phyloP scores from a whole-genome alignment of 1,140 invertebrate species.

The Camponotus floridanus region DNA sequence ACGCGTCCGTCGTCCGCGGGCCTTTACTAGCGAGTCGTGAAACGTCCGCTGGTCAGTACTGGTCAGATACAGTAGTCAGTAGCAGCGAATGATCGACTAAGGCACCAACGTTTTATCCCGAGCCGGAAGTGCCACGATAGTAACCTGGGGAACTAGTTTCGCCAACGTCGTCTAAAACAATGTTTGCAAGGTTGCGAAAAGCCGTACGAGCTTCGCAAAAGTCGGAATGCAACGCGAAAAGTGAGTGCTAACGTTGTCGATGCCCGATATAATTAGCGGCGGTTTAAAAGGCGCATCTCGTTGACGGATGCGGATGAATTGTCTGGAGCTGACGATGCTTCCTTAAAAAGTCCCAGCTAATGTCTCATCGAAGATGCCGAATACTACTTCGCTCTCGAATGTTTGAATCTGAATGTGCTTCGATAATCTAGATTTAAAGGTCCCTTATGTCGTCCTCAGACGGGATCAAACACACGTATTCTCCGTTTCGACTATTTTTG shows the following conservation, averaged over 20 bases:
- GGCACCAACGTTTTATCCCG: not conserved
- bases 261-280: not conserved
- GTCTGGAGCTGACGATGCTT: not conserved
- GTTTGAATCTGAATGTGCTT: too few species aligned
- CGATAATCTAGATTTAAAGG: too few species aligned
- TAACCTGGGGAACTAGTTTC: conserved; percentile 41
- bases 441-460: too few species aligned
- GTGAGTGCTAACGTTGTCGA: conserved; percentile 34
- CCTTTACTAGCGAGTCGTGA: conserved; percentile 47
- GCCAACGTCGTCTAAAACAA: not conserved
- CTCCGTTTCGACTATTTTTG: too few species aligned
- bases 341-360: not conserved
- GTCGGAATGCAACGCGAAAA: not conserved
- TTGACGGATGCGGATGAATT: not conserved
- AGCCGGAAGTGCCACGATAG: conserved; percentile 2
- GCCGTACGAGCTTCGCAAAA: not conserved
- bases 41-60: conserved; percentile 53
- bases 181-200: conserved; percentile 2
- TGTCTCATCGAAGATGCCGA: not conserved
- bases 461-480: too few species aligned
- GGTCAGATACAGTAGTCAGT: not conserved
- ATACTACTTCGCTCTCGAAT: too few species aligned
- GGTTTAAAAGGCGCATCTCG: not conserved
- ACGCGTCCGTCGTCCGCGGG: conserved; percentile 14
- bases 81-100: conserved; percentile 33